These are phyloP conservation scores for Latrodectus hesperus DNA, from an alignment of 2,888 invertebrate species.

Conservation along the genomic window DNA sequence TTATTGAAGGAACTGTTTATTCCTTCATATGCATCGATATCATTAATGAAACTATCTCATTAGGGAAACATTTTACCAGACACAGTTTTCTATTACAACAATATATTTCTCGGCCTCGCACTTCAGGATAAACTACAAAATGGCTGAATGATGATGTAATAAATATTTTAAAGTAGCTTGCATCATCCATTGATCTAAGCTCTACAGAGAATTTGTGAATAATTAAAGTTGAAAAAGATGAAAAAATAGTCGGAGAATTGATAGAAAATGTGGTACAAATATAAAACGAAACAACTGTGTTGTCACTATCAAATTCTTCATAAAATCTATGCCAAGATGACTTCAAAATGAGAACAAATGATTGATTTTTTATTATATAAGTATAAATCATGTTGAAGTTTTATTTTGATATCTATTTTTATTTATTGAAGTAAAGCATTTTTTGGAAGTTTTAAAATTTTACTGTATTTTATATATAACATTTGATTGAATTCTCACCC, in stretches of 20 bases:
- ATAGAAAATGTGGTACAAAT: neutral
- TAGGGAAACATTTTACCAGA: neutral
- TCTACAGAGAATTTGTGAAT: neutral
- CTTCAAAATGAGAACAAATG: too few species aligned
- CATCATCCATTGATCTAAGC: neutral
- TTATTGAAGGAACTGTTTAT: too few species aligned
- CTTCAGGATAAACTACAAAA: neutral
- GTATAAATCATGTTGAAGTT: too few species aligned
- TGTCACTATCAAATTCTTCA: neutral
- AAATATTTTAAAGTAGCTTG: neutral
- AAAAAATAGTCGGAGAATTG: neutral
- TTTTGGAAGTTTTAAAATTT: too few species aligned
- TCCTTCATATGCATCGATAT: too few species aligned
- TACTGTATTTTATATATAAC: too few species aligned
- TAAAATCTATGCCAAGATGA: neutral
- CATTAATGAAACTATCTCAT: neutral
- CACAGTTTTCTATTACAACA: neutral
- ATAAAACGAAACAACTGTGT: neutral
- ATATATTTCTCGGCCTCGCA: neutral
- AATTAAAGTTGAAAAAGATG: neutral
- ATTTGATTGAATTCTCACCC: too few species aligned
- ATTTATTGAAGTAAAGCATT: too few species aligned
- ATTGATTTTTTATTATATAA: too few species aligned
- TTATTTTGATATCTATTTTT: too few species aligned
- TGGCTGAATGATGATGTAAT: neutral